Evolutionary conservation across 2,113 vertebrate species (phyloP), one percentile per base, ranked within the genome.

Genomic region (Oncorhynchus clarkii): DNA sequence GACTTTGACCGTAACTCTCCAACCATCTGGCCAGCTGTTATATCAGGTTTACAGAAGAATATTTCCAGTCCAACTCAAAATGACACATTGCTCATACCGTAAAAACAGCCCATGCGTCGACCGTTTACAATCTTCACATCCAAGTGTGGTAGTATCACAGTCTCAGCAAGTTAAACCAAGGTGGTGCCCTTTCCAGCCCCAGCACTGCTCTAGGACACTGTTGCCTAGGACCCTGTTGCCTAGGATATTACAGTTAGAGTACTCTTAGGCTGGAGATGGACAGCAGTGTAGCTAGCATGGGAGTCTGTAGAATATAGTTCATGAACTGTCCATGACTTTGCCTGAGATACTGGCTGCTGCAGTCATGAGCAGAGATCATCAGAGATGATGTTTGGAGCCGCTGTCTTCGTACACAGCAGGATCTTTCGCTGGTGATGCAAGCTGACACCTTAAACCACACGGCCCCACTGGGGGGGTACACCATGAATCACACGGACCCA

Each of bases 401-500:
- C 78, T 49, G 59, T 75, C 49, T 22, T 39, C 57, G 71, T 74
- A 24, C 54, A 67, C 70, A 77, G 77, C 71, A 69, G 51, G 24
- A 70, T 65, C 74, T 34, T 69, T 69, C 26, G 8, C 31, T 51
- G 34, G 65, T 54, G 76, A 80, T 72, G 66, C 13, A 67, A 77
- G 67, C 60, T 72, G 69, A 75, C 65, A 20, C 7, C 6, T 2
- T 39, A 7, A 39, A 39, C 7, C 34, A 39, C 34, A 39, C 1
- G 34, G 34, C 2, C 34, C 34, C 34, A 7, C 7, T 7, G 4
- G 34, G 7, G 57, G 57, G 1, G 57, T 60, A 22, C 20, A 18
- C 6, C 5, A 7, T 39, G 34, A 34, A 39, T 6, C 34, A 39
- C 7, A 39, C 1, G 34, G 7, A 2, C 34, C 34, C 7, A 6